These are phyloP conservation scores for Atherix ibis DNA, from an alignment of 2,888 invertebrate genomes.

Conservation along the genomic window DNA sequence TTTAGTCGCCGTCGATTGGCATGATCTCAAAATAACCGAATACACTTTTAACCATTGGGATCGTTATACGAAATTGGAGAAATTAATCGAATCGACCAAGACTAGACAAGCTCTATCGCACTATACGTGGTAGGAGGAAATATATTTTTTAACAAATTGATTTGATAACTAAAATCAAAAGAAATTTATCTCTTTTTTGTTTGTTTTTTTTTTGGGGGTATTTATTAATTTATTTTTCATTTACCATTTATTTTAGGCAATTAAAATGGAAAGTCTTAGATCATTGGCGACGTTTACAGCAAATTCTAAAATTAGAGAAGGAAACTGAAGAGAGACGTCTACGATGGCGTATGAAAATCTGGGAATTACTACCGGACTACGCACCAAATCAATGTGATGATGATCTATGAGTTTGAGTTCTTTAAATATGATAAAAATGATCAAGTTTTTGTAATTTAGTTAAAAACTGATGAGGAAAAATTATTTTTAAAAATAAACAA, in stretches of 20 bases:
- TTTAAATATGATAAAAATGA: too few species aligned
- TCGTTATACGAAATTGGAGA: conserved; percentile 31
- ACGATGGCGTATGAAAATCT: conserved; percentile 54
- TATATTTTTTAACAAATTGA: not conserved
- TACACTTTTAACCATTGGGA: conserved; percentile 37
- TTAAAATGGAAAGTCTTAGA: conserved; percentile 35
- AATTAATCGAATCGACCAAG: conserved; percentile 35
- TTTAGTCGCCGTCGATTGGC: conserved; percentile 58
- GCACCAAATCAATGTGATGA: too few species aligned
- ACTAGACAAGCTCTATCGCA: conserved; percentile 27
- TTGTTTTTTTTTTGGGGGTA: not conserved
- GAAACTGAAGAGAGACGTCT: conserved; percentile 51
- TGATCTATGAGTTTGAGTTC: too few species aligned
- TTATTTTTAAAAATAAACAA: too few species aligned
- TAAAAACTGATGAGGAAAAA: too few species aligned
- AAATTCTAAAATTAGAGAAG: conserved; percentile 44
- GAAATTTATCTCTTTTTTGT: not conserved
- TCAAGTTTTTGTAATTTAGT: too few species aligned
- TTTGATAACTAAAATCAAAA: conserved; percentile 14
- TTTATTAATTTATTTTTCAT: conserved; percentile 1
- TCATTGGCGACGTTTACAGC: conserved; percentile 48
- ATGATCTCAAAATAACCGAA: conserved; percentile 44
- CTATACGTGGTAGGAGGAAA: conserved; percentile 30
- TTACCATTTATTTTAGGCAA: conserved; percentile 20
- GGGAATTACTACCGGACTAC: conserved; percentile 55